These are phyloP conservation scores for Potorous gilbertii DNA, from an alignment of 2,797 vertebrate species.

Conservation along the genomic window DNA sequence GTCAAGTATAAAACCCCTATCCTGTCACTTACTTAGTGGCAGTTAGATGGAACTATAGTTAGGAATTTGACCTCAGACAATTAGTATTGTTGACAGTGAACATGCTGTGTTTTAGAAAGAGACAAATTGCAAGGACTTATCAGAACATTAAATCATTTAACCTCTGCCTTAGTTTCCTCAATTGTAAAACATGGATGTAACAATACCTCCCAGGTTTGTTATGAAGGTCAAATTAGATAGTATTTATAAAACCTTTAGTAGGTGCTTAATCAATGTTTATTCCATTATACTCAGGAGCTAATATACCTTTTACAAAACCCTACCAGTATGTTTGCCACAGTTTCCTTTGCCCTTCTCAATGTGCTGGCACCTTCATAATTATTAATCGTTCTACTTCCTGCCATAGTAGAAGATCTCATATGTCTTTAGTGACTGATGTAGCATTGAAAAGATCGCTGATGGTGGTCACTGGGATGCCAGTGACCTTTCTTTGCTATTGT, in stretches of 20 bases:
- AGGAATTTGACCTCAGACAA: neutral
- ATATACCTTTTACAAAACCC: neutral
- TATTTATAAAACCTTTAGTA: neutral
- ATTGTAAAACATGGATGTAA: neutral
- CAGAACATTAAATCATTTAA: neutral
- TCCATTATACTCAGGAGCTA: neutral
- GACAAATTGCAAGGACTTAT: neutral
- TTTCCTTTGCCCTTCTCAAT: slow-evolving; percentile 12
- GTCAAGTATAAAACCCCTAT: neutral
- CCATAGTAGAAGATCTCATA: neutral
- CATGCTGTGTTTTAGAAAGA: slow-evolving; percentile 10
- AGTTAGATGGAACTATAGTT: no score
- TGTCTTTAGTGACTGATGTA: neutral
- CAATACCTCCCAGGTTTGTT: neutral
- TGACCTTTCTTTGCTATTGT: slow-evolving; percentile 65
- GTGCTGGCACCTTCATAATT: slow-evolving; percentile 10
- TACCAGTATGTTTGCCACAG: neutral
- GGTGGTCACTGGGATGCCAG: slow-evolving; percentile 33
- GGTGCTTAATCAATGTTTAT: neutral
- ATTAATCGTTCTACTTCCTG: neutral
- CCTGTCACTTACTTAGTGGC: neutral
- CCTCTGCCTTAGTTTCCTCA: neutral
- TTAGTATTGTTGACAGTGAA: neutral
- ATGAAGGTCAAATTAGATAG: neutral
- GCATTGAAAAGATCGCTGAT: slow-evolving; percentile 46